A percentile compares a stretch with the other conserved stretches of the same genome.
phyloP scores from a whole-genome alignment of 2,113 vertebrate species.

The Plecotus auritus region DNA sequence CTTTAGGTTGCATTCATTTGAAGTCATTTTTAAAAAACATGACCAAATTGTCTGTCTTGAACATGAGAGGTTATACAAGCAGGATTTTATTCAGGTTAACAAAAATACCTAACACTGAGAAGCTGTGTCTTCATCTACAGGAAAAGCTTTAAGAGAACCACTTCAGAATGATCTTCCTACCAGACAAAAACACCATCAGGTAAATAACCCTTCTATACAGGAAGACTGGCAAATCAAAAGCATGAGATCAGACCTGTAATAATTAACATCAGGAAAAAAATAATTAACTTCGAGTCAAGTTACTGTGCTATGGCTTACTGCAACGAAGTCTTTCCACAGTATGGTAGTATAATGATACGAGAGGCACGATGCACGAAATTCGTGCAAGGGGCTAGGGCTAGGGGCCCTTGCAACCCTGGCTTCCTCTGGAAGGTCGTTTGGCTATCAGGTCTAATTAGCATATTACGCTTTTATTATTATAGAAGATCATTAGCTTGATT shows the following conservation, averaged over 20 bases:
- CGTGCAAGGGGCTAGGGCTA: no score
- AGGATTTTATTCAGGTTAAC: constrained; percentile 35
- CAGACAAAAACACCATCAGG: background rate
- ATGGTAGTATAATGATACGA: no score
- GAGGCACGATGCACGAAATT: no score
- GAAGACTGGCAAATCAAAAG: constrained; percentile 18
- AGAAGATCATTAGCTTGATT: constrained; percentile 44
- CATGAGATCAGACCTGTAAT: constrained; percentile 26
- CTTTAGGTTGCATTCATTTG: background rate
- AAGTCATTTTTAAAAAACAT: constrained; percentile 17
- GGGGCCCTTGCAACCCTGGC: no score
- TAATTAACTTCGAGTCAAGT: constrained; percentile 53
- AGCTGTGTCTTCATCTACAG: background rate
- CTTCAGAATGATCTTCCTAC: constrained; percentile 2
- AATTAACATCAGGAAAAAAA: constrained; percentile 42
- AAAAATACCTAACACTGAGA: constrained; percentile 28
- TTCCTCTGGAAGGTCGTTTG: no score
- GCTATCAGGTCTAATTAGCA: no score
- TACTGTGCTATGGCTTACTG: background rate
- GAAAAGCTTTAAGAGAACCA: background rate
- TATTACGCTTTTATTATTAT: no score
- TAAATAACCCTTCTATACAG: background rate
- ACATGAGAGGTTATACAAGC: constrained; percentile 10
- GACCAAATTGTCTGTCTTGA: background rate
- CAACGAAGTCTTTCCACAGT: constrained; percentile 28